phyloP scores from a whole-genome alignment of 2,113 vertebrate species.

The Lepidothrix coronata region DNA sequence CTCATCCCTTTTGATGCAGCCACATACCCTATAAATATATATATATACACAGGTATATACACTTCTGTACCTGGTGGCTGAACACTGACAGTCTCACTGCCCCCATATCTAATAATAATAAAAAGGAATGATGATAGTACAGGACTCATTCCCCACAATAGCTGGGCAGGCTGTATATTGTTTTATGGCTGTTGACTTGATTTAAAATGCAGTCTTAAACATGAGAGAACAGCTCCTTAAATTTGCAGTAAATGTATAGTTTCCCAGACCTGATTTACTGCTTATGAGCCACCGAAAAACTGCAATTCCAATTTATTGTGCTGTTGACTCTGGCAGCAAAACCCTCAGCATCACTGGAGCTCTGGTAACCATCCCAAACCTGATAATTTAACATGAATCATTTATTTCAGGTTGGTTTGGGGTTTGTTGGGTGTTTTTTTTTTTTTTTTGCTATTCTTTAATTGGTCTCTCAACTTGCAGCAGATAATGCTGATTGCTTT shows the following conservation, averaged over 20 bases:
- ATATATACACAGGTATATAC: background rate
- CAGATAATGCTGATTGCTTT: background rate
- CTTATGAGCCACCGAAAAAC: constrained; percentile 39
- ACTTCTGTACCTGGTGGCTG: background rate
- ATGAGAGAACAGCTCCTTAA: constrained; percentile 70
- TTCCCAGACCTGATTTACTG: constrained; percentile 71
- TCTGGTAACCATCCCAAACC: background rate
- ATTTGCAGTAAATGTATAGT: constrained; percentile 65
- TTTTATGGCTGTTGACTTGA: constrained; percentile 66
- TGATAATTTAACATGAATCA: background rate
- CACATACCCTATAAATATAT: rapidly evolving
- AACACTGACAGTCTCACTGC: background rate
- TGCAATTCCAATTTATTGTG: constrained; percentile 41
- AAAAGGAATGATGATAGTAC: background rate
- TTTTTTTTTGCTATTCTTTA: background rate
- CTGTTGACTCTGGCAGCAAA: background rate
- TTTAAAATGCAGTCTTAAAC: constrained; percentile 71
- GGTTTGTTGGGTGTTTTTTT: background rate
- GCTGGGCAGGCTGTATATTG: constrained; percentile 34
- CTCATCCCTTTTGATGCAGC: too few relatives aligned
- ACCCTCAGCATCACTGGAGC: background rate
- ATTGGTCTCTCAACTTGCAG: background rate
- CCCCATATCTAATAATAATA: background rate
- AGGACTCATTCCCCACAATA: background rate
- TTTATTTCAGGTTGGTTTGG: background rate